phyloP scores from a whole-genome alignment of 2,113 vertebrate species.

The Nannospalax galili region DNA sequence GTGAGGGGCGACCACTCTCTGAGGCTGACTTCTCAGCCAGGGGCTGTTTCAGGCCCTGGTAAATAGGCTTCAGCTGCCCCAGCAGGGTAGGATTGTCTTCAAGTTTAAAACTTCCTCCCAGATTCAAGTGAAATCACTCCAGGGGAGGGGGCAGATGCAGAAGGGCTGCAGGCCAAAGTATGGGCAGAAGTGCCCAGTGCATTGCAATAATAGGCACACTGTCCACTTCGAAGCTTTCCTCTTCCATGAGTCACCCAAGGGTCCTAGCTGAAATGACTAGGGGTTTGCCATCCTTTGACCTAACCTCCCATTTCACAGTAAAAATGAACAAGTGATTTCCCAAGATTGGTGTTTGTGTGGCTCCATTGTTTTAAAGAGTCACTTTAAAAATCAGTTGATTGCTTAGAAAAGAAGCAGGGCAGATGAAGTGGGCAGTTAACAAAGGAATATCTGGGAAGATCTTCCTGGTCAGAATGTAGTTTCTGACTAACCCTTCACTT shows the following conservation, averaged over 20 bases:
- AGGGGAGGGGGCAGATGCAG: neutral
- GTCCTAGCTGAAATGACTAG: neutral
- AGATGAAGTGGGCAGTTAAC: neutral
- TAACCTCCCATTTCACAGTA: neutral
- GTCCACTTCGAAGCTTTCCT: neutral
- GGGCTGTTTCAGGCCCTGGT: no score
- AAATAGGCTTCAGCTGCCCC: neutral
- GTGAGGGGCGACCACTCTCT: neutral
- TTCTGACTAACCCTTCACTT: neutral
- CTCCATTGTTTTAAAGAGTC: slow-evolving; percentile 35
- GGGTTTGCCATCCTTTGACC: neutral
- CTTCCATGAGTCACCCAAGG: neutral
- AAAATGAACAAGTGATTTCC: neutral
- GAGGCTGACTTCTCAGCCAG: neutral
- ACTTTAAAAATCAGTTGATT: slow-evolving; percentile 27
- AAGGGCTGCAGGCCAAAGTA: neutral
- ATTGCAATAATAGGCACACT: neutral
- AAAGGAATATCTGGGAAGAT: neutral
- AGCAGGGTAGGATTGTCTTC: no score
- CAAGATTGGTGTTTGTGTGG: neutral
- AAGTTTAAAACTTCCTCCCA: neutral
- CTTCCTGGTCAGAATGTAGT: neutral
- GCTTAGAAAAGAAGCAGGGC: slow-evolving; percentile 39
- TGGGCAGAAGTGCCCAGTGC: no score
- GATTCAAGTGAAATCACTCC: neutral